Evolutionary conservation across 2,888 invertebrate species (phyloP), one percentile per base, ranked within the genome.

Genomic region (Cephus spinipes): DNA sequence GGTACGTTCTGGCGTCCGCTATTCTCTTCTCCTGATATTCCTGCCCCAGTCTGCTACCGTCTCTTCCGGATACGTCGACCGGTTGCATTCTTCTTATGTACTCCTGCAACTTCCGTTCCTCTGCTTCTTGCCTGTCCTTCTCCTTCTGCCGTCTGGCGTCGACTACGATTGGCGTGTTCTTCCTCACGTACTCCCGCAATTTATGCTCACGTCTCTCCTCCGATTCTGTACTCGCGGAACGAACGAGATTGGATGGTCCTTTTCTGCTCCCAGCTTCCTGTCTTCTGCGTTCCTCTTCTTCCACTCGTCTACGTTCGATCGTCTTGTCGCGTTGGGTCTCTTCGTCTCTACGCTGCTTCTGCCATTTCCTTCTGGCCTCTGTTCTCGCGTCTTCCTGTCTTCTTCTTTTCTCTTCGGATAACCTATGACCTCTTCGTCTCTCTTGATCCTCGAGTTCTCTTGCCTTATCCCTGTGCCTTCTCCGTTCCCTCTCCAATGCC

Each of bases 31-130:
- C 30, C n/a, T 30, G 31, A 12, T 69, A 69, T 31, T 12, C 32
- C 32, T 69, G 31, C 12, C 4, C 69, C 0, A 1, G 31, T 69
- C 69, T 30, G 12, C 31, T 32, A 12, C 3, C 11, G 12, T 69
- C n/a, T 73, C 71, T 75, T 33, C 73, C 79, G 31, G 80, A 74
- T 32, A 35, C 69, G 77, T 82, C 83, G 34, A 88, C 82, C 12
- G 89, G 87, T 11, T 89, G 89, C 73, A 88, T 89, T 74, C 89
- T 83, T 6, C 84, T 81, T 30, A 87, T 80, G 77, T 89, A 89
- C 15, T 89, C 89, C 76, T 87, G 86, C 32, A 87, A 76, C 69
- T 83, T 88, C 1, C 80, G 81, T 36, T 88, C 88, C 34, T 85
- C 84, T 9, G 77, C 76, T 4, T 76, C 77, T 15, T 79, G 81